Percentiles rank a stretch among this genome's conserved stretches.
phyloP scores from a whole-genome alignment of 2,797 vertebrate genomes.

The Iguana delicatissima region DNA sequence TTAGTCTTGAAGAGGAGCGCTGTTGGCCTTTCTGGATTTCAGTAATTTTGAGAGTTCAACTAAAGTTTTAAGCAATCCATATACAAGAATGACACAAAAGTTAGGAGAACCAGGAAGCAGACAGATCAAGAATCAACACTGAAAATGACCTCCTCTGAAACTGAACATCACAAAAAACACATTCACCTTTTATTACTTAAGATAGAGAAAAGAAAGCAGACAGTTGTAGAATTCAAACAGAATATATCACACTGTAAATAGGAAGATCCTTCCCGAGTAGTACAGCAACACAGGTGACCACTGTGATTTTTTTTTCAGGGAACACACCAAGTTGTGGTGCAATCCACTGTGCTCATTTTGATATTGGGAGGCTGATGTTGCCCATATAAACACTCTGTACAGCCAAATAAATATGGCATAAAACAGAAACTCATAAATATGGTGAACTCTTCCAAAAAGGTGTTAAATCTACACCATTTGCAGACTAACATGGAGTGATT shows the following conservation, averaged over 20 bases:
- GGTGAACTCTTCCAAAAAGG: no score
- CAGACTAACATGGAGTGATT: no score
- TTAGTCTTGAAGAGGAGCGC: no score
- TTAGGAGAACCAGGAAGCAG: background rate
- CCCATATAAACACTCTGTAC: no score
- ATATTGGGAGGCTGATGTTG: no score
- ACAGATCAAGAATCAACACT: background rate
- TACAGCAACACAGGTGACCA: background rate
- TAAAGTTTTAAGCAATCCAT: background rate
- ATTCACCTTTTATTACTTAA: background rate
- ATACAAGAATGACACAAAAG: background rate
- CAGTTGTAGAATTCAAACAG: background rate
- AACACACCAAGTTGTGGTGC: background rate
- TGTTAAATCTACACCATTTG: no score
- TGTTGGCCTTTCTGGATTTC: no score
- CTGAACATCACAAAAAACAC: background rate
- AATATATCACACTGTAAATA: no score
- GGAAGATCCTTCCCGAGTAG: background rate
- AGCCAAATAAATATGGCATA: no score
- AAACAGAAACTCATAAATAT: no score
- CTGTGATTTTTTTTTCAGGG: no score
- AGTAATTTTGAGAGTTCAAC: background rate
- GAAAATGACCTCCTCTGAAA: background rate
- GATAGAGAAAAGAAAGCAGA: constrained; percentile 4
- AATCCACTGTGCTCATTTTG: no score